A percentile compares a stretch with the other conserved stretches of the same genome.
Conservation (phyloP, 2,113 vertebrate genomes). For the Paratilapia polleni region DNA sequence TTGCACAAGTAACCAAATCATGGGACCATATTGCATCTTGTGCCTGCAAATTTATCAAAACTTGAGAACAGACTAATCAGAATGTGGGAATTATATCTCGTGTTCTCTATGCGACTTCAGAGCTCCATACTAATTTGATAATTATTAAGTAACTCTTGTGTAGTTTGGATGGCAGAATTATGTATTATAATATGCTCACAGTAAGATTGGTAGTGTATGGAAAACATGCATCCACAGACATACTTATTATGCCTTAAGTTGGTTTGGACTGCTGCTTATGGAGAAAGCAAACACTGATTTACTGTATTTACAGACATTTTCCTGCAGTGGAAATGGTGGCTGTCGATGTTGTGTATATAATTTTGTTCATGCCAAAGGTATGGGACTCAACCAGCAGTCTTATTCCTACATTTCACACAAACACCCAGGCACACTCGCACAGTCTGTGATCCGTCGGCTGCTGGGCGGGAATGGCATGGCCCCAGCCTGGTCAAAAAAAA, state of each 20-base stretch:
- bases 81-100: background rate
- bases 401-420: slow-evolving; percentile 23
- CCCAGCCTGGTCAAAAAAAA: slow-evolving; percentile 49
- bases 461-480: slow-evolving; percentile 51
- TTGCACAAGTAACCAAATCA: background rate
- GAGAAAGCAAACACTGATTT: background rate
- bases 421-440: slow-evolving; percentile 18
- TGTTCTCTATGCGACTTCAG: background rate
- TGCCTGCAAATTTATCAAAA: background rate
- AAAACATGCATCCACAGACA: background rate
- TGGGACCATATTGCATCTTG: background rate
- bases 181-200: background rate
- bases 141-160: background rate
- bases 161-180: background rate
- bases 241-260: background rate
- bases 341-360: background rate
- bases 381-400: background rate
- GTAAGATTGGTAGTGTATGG: background rate
- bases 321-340: background rate
- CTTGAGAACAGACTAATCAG: too few relatives aligned
- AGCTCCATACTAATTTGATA: background rate
- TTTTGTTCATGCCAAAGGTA: background rate
- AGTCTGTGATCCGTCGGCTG: slow-evolving; percentile 58
- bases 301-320: background rate
- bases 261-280: background rate